phyloP scores from a whole-genome alignment of 2,888 invertebrate species.

The Eucriotettix oculatus region DNA sequence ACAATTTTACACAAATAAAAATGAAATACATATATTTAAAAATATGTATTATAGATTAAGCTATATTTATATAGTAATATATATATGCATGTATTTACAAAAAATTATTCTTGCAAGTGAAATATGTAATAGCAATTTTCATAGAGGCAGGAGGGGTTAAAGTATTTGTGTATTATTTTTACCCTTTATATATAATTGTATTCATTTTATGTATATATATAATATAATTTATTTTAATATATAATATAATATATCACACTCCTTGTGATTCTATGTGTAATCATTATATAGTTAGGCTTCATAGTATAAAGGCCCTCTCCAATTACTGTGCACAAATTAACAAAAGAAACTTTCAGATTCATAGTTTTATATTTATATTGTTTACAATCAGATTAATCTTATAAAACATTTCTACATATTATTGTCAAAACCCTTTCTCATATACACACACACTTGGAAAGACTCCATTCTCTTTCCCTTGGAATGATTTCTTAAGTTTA shows the following conservation, averaged over 20 bases:
- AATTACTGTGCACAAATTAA: no score
- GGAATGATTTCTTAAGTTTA: background rate
- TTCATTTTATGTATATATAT: conserved; percentile 11
- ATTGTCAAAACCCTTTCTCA: conserved; percentile 11
- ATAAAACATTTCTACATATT: conserved; percentile 11
- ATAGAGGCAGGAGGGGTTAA: background rate
- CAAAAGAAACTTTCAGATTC: no score
- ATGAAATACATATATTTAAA: conserved; percentile 2
- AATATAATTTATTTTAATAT: conserved; percentile 7
- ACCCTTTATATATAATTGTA: conserved; percentile 8
- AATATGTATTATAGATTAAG: background rate
- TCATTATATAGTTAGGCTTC: conserved; percentile 7
- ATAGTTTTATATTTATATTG: background rate
- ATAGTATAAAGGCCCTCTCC: conserved; percentile 5
- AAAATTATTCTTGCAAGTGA: background rate
- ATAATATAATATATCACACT: conserved; percentile 12
- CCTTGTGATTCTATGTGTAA: conserved; percentile 12
- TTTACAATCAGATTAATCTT: conserved; percentile 6
- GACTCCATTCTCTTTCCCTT: conserved; percentile 1
- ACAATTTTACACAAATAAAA: conserved; percentile 3
- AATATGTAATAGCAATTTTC: background rate
- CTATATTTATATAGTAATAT: no score
- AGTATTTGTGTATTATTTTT: background rate
- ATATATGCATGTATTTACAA: conserved; percentile 9
- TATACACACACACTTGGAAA: conserved; percentile 10